These are phyloP conservation scores for Hemiscyllium ocellatum DNA, from an alignment of 2,113 vertebrate species.

Conservation along the genomic window DNA sequence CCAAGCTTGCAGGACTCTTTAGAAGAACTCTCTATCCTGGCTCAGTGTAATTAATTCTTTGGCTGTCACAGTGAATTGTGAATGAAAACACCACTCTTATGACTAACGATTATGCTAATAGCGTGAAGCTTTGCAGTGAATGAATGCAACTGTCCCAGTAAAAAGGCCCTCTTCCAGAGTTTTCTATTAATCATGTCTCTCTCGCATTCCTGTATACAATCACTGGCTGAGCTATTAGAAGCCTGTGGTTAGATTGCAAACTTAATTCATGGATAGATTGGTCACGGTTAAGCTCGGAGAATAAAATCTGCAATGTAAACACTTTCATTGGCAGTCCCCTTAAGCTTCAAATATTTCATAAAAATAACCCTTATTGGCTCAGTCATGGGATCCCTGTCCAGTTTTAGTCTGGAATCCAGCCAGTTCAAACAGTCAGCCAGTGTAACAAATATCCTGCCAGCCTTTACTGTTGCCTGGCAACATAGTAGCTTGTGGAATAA, in stretches of 20 bases:
- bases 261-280: background rate
- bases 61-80: conserved; percentile 49
- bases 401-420: background rate
- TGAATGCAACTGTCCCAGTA: conserved; percentile 48
- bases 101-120: conserved; percentile 54
- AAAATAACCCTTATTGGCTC: background rate
- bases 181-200: background rate
- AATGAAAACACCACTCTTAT: conserved; percentile 51
- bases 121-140: conserved; percentile 51
- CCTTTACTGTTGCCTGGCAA: conserved; percentile 6
- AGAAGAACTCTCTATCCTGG: conserved; percentile 48
- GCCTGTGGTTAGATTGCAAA: background rate
- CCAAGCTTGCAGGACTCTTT: conserved; percentile 54
- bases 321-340: background rate
- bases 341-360: background rate
- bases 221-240: background rate
- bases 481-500: conserved; percentile 10
- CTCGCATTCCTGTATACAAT: background rate
- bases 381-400: background rate
- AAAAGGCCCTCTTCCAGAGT: conserved; percentile 39
- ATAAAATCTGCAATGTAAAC: background rate
- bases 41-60: conserved; percentile 60
- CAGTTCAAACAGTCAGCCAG: conserved; percentile 1
- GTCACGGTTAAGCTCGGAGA: background rate
- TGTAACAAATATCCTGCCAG: conserved; percentile 26